Percentiles rank a stretch among this genome's conserved stretches.
phyloP scores from a whole-genome alignment of 2,888 invertebrate genomes.

The Dorcus hopei region DNA sequence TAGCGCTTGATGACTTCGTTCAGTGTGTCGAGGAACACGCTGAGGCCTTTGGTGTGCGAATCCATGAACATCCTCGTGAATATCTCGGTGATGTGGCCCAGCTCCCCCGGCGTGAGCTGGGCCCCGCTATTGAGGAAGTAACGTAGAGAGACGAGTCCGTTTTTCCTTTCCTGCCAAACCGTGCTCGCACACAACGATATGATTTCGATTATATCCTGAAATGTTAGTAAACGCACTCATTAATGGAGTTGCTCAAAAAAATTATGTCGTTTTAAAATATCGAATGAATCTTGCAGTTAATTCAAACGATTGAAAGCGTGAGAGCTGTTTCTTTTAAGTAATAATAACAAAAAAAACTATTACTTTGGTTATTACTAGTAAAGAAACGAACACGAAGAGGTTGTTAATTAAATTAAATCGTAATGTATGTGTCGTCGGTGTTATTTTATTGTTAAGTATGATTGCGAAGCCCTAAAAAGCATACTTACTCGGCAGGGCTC shows the following conservation, averaged over 20 bases:
- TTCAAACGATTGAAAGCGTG: not conserved
- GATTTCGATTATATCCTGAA: constrained; percentile 78
- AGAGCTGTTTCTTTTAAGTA: not conserved
- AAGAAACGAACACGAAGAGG: not conserved
- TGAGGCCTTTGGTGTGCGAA: constrained; percentile 91
- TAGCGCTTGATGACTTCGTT: constrained; percentile 86
- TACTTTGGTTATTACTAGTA: not conserved
- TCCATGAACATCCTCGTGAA: constrained; percentile 98
- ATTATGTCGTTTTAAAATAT: no score
- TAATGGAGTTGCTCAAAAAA: no score
- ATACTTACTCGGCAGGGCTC: constrained; percentile 54
- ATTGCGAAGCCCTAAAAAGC: constrained; percentile 10
- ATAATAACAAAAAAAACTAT: no score
- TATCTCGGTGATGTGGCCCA: constrained; percentile 85
- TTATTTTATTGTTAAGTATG: not conserved
- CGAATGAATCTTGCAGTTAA: not conserved
- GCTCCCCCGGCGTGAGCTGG: constrained; percentile 64
- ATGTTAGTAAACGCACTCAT: constrained; percentile 22
- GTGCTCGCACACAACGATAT: constrained; percentile 84
- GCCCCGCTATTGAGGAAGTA: constrained; percentile 70
- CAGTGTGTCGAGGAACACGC: constrained; percentile 88
- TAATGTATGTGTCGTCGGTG: no score
- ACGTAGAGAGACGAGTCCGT: constrained; percentile 76
- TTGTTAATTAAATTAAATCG: no score
- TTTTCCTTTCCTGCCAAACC: constrained; percentile 93